A percentile compares a stretch with the other conserved stretches of the same genome.
Evolutionary conservation across 2,113 vertebrate genomes (phyloP).

Genomic region (Myodes glareolus): DNA sequence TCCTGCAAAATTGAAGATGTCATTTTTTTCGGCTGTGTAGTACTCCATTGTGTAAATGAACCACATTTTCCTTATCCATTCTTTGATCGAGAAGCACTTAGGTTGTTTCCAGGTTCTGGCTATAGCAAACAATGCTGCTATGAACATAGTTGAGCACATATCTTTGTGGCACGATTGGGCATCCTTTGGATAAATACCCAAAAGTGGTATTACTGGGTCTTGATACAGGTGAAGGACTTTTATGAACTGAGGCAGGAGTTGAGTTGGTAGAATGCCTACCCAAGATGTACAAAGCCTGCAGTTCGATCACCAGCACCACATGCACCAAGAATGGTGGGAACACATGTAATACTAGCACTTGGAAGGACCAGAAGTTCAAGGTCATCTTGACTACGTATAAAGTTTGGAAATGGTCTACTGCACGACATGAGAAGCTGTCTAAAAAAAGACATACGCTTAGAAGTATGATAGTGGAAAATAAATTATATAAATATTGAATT

Average conservation of each 20-base stretch:
- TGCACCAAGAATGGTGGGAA: background rate
- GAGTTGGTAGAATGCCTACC: background rate
- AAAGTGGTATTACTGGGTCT: no score
- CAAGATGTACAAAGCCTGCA: background rate
- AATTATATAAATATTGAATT: conserved; percentile 13
- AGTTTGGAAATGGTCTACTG: background rate
- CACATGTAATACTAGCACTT: background rate
- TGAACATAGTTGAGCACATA: no score
- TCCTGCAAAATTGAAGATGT: no score
- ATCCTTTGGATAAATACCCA: no score
- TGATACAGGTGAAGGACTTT: background rate
- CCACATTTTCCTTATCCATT: no score
- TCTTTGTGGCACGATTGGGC: no score
- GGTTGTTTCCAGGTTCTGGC: no score
- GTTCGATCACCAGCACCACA: background rate
- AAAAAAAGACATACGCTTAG: background rate
- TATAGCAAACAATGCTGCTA: no score
- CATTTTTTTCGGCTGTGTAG: no score
- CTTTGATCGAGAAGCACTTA: no score
- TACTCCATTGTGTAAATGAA: no score
- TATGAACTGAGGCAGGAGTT: background rate
- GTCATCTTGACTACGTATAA: background rate
- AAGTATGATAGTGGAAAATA: background rate
- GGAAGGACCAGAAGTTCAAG: background rate
- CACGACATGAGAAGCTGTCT: background rate